These are phyloP conservation scores for Sturnira hondurensis DNA, from an alignment of 2,113 vertebrate species.

Conservation along the genomic window DNA sequence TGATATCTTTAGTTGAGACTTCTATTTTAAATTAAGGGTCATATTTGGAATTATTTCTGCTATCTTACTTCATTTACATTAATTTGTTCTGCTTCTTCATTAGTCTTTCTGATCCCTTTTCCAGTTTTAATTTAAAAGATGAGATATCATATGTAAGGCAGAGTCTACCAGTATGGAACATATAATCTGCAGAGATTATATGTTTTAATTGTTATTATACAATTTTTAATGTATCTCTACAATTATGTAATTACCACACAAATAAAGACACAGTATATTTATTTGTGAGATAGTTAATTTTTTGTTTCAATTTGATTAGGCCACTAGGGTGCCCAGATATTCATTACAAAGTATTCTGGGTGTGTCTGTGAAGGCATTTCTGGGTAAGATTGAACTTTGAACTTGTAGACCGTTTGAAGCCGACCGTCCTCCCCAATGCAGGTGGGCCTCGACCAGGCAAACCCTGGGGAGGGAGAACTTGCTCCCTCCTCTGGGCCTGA, in stretches of 20 bases:
- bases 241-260: not conserved
- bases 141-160: not conserved
- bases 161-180: not conserved
- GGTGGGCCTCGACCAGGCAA: not conserved
- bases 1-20: not conserved
- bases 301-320: rapidly evolving
- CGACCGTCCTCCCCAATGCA: not conserved
- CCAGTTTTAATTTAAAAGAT: not conserved
- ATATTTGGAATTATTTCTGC: not conserved
- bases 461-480: not conserved
- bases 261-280: not conserved
- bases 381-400: not conserved
- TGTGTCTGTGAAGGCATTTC: not conserved
- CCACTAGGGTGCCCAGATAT: not conserved
- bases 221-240: not conserved
- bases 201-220: too few species aligned
- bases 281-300: not conserved
- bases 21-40: not conserved
- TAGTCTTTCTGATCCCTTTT: not conserved
- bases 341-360: not conserved
- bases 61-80: not conserved
- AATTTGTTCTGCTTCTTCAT: not conserved
- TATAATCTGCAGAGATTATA: not conserved
- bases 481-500: not conserved
- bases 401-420: not conserved